A percentile compares a stretch with the other conserved stretches of the same genome.
phyloP scores from a whole-genome alignment of 2,797 vertebrate species.

The Hippoglossus hippoglossus region DNA sequence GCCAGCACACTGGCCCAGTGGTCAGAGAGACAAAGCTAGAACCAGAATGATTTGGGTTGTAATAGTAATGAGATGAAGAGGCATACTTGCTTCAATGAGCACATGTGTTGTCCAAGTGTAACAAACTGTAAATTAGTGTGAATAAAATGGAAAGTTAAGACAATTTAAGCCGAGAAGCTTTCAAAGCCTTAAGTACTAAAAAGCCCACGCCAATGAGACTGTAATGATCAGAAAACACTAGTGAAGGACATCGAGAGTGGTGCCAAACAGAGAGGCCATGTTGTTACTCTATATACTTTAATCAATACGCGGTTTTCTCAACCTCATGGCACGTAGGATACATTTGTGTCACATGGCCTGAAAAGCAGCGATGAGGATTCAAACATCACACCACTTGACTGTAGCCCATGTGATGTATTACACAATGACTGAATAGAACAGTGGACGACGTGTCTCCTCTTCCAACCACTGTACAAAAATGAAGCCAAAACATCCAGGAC shows the following conservation, averaged over 20 bases:
- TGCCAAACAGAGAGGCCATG: not conserved
- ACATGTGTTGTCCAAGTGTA: slow-evolving; percentile 21
- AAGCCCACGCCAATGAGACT: not conserved
- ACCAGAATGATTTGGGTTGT: slow-evolving; percentile 1
- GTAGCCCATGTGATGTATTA: not conserved
- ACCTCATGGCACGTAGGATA: no score
- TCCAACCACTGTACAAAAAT: not conserved
- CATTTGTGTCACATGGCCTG: no score
- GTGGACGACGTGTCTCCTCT: not conserved
- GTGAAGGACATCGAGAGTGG: not conserved
- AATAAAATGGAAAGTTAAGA: slow-evolving; percentile 10
- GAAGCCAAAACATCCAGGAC: not conserved
- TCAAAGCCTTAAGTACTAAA: not conserved
- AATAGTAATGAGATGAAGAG: slow-evolving; percentile 9
- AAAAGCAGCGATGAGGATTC: not conserved
- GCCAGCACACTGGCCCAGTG: slow-evolving; percentile 20
- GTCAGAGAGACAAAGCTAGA: slow-evolving; percentile 24
- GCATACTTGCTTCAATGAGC: slow-evolving; percentile 3
- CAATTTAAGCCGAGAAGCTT: slow-evolving; percentile 8
- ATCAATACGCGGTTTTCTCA: no score
- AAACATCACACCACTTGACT: not conserved
- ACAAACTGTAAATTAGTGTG: slow-evolving; percentile 31
- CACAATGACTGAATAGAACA: not conserved
- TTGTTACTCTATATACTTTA: no score
- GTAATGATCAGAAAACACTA: not conserved